Evolutionary conservation across 2,797 vertebrate species (phyloP), one percentile per base, ranked within the genome.

Genomic region (Phrynocephalus guinanensis): DNA sequence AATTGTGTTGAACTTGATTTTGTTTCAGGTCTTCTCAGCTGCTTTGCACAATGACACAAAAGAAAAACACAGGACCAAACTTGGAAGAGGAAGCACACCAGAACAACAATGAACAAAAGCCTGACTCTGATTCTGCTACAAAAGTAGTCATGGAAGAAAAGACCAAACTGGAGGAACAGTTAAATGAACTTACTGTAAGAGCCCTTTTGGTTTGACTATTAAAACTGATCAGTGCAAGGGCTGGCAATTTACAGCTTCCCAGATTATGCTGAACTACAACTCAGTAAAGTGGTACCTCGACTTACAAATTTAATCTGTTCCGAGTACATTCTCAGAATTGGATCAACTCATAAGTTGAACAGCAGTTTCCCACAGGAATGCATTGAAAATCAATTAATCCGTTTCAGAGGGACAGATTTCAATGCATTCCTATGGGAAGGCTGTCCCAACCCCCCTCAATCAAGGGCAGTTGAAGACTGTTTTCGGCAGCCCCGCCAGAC

Each of bases 131-230:
- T 10, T 10, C 96, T 16, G 83, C 96, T 30, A 97, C 98, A 87
- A 98, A 97, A 73, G 80, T 28, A 1, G 91, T 97, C 70, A 1
- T 78, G 5, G 98, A 98, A 89, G 98, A 99, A 94, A 99, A 99
- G 95, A 93, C 70, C 44, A 98, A 96, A 95, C 93, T 99, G 87
- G 98, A 99, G 91, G 98, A 98, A 50, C 98, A 99, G 89, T 95
- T 99, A 4, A 98, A 97, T 90, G 98, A 99, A 33, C 95, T 98
- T 44, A 97, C 94, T 6, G 99, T 99, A 93, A 97, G 98, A 66
- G 33, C 76, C 13, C 63, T 56, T 50, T 38, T 60, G 4, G 24
- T 67, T 78, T 15, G 10, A 67, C 3, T 77, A 9, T 15, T 30
- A 56, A 70, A 50, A 28, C 16, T 33, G 50, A 52, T 56, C 71